Conservation (phyloP, 2,797 vertebrate species). For the Pogonophryne albipinna region DNA sequence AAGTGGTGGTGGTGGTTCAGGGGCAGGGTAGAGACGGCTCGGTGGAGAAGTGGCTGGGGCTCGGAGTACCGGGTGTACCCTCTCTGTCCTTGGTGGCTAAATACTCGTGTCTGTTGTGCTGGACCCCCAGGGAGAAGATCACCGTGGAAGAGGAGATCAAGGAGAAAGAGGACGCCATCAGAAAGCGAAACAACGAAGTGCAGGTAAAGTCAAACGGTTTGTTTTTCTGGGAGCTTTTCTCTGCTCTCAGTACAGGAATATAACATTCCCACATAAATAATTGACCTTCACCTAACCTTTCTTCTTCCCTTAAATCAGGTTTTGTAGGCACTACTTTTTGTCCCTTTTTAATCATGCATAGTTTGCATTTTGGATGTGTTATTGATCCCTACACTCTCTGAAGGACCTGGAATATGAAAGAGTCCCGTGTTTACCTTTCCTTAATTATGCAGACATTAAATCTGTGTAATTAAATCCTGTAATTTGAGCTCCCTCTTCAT, state of each 20-base stretch:
- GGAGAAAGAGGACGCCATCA: constrained; percentile 95
- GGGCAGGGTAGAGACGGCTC: constrained; percentile 48
- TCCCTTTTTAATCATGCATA: neutral
- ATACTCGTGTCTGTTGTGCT: constrained; percentile 94
- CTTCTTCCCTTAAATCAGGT: neutral
- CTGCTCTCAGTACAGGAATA: neutral
- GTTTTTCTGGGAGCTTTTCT: constrained; percentile 14
- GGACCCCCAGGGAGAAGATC: constrained; percentile 96
- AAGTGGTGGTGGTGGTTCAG: constrained; percentile 55
- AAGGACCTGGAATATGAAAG: neutral
- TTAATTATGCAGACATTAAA: neutral
- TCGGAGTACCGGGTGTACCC: constrained; percentile 85
- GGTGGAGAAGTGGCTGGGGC: constrained; percentile 75
- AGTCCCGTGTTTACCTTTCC: neutral
- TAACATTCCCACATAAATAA: neutral
- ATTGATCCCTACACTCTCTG: no score
- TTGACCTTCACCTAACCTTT: neutral
- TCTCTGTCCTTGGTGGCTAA: constrained; percentile 90
- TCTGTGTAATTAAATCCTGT: neutral
- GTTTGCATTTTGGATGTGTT: no score
- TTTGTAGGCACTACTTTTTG: neutral
- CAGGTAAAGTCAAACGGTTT: constrained; percentile 86
- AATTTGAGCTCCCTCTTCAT: neutral
- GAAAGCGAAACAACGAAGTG: constrained; percentile 91
- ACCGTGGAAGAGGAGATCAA: constrained; percentile 96